A percentile compares a stretch with the other conserved stretches of the same genome.
Evolutionary conservation across 2,113 vertebrate genomes (phyloP).

Genomic region (Parus major): DNA sequence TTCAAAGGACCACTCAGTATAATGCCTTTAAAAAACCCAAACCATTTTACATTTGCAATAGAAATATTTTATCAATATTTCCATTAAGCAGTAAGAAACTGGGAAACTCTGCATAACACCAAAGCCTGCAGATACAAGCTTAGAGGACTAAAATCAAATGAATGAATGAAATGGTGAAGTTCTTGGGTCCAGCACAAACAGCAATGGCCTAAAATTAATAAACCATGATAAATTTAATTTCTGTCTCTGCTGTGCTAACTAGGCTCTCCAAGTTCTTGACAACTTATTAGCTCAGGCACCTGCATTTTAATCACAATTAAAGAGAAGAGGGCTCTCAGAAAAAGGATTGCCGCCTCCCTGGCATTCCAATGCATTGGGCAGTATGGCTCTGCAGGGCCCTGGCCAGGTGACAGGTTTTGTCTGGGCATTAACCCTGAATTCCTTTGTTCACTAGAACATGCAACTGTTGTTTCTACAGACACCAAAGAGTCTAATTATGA

Average conservation of each 20-base stretch:
- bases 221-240: not conserved
- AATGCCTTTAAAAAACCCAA: not conserved
- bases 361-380: fast-evolving
- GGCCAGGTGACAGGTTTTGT: not conserved
- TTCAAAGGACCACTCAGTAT: not conserved
- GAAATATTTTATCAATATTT: not conserved
- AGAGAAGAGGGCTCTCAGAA: not conserved
- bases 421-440: not conserved
- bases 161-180: not conserved
- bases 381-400: not conserved
- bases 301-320: not conserved
- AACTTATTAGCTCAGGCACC: not conserved
- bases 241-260: not conserved
- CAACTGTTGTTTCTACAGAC: not conserved
- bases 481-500: not conserved
- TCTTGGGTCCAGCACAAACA: not conserved
- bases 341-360: not conserved
- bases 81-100: not conserved
- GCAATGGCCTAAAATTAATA: not conserved
- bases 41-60: not conserved
- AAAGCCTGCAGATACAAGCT: not conserved
- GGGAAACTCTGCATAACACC: not conserved
- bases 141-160: not conserved
- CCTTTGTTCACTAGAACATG: not conserved
- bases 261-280: not conserved